These are phyloP conservation scores for Trichogramma pretiosum DNA, from an alignment of 1,140 invertebrate species.

Conservation along the genomic window DNA sequence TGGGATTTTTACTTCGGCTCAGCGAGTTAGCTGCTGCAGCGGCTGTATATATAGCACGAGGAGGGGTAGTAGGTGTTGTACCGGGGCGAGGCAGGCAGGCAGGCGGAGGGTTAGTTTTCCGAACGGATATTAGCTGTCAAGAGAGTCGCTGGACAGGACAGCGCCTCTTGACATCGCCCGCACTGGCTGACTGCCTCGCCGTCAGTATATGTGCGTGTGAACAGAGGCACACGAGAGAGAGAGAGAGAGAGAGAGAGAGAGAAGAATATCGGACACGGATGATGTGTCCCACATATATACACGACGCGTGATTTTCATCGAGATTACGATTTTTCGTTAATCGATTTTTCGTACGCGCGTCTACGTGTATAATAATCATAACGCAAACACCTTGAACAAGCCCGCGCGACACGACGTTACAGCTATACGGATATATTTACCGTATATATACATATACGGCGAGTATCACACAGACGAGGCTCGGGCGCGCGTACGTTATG, in stretches of 20 bases:
- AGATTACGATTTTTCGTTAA: no score
- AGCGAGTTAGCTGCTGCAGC: not conserved
- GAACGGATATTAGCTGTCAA: constrained; percentile 47
- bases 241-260: constrained; percentile 1
- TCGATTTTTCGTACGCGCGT: no score
- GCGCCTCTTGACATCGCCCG: constrained; percentile 11
- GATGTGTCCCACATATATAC: no score
- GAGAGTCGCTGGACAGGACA: constrained; percentile 42
- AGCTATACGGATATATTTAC: no score
- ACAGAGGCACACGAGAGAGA: not conserved
- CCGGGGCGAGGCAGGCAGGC: constrained; percentile 8
- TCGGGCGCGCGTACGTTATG: constrained; percentile 16
- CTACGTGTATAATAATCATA: no score
- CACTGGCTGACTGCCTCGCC: not conserved
- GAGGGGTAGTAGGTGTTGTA: constrained; percentile 5
- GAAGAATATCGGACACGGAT: no score
- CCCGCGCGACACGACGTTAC: no score
- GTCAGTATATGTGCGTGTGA: constrained; percentile 16
- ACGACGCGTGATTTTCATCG: no score
- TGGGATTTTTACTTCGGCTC: not conserved
- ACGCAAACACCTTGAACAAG: no score
- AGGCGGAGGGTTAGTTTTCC: constrained; percentile 42
- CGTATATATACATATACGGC: no score
- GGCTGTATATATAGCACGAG: not conserved
- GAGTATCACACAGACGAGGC: no score